phyloP scores from a whole-genome alignment of 1,140 invertebrate species.

The Trachelipus rathkii region DNA sequence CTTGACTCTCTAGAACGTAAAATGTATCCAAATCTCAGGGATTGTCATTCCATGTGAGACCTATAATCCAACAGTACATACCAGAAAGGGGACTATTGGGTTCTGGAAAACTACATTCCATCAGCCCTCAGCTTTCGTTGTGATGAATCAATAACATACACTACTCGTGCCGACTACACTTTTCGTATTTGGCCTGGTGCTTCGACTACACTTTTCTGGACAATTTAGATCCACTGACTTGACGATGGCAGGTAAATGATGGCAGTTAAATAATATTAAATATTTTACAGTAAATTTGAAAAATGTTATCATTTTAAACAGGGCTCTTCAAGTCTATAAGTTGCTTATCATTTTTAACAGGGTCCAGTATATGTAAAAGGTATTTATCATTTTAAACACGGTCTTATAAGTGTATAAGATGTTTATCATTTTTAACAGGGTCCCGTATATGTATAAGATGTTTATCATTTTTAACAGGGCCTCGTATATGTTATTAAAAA shows the following conservation, averaged over 20 bases:
- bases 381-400: no score
- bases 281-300: no score
- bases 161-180: conserved; percentile 84
- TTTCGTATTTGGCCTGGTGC: no score
- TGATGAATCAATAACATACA: conserved; percentile 83
- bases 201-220: conserved; percentile 84
- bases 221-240: conserved; percentile 71
- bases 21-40: conserved; percentile 35
- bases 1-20: conserved; percentile 35
- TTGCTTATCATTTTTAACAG: no score
- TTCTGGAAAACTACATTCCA: conserved; percentile 78
- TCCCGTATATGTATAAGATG: no score
- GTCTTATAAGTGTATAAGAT: no score
- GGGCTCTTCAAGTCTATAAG: no score
- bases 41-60: conserved; percentile 29
- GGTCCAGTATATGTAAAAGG: no score
- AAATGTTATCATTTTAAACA: no score
- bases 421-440: conserved; percentile 48
- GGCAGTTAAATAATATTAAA: no score
- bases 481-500: no score
- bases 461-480: no score
- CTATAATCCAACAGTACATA: conserved; percentile 31
- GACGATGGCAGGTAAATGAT: conserved; percentile 37
- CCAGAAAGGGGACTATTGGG: conserved; percentile 84
- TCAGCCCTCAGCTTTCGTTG: conserved; percentile 56